These are phyloP conservation scores for Smittia aterrima DNA, from an alignment of 2,888 invertebrate species.

Conservation along the genomic window DNA sequence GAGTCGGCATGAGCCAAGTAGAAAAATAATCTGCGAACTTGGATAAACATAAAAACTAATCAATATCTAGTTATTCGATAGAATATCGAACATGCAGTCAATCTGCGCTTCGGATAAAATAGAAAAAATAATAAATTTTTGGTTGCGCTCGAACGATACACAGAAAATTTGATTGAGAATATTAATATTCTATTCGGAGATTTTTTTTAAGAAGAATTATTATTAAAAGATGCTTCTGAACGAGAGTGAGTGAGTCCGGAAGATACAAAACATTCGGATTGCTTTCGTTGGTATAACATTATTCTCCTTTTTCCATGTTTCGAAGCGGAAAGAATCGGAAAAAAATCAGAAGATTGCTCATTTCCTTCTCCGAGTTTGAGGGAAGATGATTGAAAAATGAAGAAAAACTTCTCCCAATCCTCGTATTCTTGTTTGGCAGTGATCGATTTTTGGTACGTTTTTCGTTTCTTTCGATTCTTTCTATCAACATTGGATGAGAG, in stretches of 20 bases:
- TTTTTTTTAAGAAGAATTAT: neutral
- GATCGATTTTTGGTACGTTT: constrained; percentile 36
- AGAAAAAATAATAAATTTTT: constrained; percentile 2
- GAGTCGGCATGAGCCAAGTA: neutral
- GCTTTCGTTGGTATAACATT: neutral
- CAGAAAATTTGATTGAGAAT: neutral
- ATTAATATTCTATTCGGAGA: neutral
- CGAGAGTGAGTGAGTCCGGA: constrained; percentile 24
- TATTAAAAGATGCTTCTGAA: constrained; percentile 34
- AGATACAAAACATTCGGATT: constrained; percentile 32
- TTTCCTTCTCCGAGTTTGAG: constrained; percentile 31
- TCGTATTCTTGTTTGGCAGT: constrained; percentile 19
- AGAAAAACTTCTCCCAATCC: constrained; percentile 13
- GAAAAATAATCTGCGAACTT: constrained; percentile 2
- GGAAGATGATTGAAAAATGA: constrained; percentile 39
- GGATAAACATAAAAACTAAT: constrained; percentile 29
- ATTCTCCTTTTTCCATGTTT: neutral
- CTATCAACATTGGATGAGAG: neutral
- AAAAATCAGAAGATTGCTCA: constrained; percentile 32
- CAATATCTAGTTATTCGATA: constrained; percentile 19
- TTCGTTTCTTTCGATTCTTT: neutral
- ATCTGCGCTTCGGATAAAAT: neutral
- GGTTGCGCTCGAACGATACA: neutral
- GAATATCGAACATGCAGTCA: neutral
- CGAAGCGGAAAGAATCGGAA: neutral